Base-by-base conservation (phyloP, 2,797 vertebrate genomes). In the Echiichthys vipera region DNA sequence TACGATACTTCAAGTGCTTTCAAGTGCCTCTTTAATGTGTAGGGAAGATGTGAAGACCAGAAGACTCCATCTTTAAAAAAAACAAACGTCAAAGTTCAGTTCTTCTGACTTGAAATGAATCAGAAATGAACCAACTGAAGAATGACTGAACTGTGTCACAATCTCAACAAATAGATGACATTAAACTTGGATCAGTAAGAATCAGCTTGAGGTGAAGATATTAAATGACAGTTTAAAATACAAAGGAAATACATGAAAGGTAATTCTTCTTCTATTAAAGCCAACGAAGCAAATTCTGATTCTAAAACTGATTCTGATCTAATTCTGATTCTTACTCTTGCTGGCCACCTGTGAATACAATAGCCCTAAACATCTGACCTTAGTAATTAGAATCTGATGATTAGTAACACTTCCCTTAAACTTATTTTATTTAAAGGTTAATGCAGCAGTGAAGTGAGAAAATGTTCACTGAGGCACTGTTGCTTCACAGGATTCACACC, bases 361-460 rank as follows among this genome's bases (percentile, higher is more conserved):
- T n/a, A n/a, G n/a, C n/a, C n/a, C n/a, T n/a, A n/a, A n/a, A n/a
- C n/a, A n/a, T n/a, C n/a, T n/a, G n/a, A n/a, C n/a, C n/a, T n/a
- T n/a, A n/a, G n/a, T n/a, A n/a, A n/a, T n/a, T n/a, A n/a, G n/a
- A n/a, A n/a, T n/a, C n/a, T n/a, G n/a, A n/a, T n/a, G n/a, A n/a
- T n/a, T n/a, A n/a, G 18, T 18, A 3, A 15, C 11, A n/a, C 20
- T n/a, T 12, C 47, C 32, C 27, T 13, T 15, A 25, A 34, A 39
- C 29, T 37, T 5, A 22, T 30, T 58, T 10, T 11, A 57, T 29
- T 30, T 20, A 37, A 20, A 17, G n/a, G n/a, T n/a, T n/a, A n/a
- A n/a, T 15, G 50, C 12, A 67, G 29, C 34, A 56, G 56, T 45
- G 50, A 57, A 62, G 37, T 29, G 34, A 62, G 57, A 50, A 63